phyloP scores from a whole-genome alignment of 2,797 vertebrate genomes.

The Octomys mimax region DNA sequence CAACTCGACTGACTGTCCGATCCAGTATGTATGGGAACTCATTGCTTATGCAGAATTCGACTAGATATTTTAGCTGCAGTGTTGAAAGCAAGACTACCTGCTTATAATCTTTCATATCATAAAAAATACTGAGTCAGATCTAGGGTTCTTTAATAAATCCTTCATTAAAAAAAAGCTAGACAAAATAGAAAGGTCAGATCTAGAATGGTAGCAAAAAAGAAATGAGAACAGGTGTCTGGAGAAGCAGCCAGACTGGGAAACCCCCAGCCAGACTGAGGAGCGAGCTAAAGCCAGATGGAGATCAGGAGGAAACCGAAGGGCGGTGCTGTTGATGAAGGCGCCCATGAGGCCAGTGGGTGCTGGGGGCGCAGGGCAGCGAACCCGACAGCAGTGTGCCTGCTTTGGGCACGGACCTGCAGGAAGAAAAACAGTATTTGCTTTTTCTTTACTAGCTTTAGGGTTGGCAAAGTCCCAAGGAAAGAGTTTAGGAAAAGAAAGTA shows the following conservation, averaged over 20 bases:
- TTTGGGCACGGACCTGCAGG: not conserved
- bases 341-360: not conserved
- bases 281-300: not conserved
- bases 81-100: constrained; percentile 25
- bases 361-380: not conserved
- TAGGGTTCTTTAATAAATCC: not conserved
- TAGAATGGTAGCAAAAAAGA: not conserved
- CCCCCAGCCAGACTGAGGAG: not conserved
- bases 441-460: not conserved
- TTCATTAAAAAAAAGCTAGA: constrained; percentile 25
- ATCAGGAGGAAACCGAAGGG: not conserved
- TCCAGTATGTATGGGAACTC: not conserved
- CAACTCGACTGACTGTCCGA: not conserved
- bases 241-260: not conserved
- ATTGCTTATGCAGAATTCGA: not conserved
- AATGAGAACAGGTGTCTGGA: not conserved
- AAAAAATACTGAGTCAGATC: constrained; percentile 2
- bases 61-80: not conserved
- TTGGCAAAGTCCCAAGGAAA: not conserved
- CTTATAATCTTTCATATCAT: not conserved
- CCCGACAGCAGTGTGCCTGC: not conserved
- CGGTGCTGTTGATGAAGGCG: not conserved
- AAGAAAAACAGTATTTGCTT: not conserved
- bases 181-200: not conserved
- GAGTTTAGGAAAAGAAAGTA: not conserved